Percentiles rank a stretch among this genome's conserved stretches.
Evolutionary conservation across 2,888 invertebrate genomes (phyloP).

Genomic region (Monochamus alternatus): DNA sequence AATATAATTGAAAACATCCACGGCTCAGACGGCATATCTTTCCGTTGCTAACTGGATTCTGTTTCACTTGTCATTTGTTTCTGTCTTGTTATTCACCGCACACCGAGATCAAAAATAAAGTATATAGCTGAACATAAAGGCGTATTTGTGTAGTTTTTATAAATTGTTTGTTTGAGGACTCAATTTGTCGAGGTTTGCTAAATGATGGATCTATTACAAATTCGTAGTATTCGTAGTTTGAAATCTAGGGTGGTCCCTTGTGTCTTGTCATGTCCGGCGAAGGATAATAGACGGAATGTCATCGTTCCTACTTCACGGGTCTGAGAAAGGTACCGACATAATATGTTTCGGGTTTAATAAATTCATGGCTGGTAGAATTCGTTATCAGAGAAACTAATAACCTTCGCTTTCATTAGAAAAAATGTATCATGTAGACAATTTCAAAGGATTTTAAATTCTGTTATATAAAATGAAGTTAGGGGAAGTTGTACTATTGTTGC

Average conservation of each 20-base stretch:
- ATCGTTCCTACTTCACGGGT: constrained; percentile 18
- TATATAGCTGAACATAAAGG: constrained; percentile 42
- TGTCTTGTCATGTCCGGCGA: constrained; percentile 23
- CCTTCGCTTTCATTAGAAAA: too few relatives aligned
- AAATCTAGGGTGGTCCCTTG: constrained; percentile 32
- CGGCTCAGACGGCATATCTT: constrained; percentile 53
- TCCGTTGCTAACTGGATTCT: constrained; percentile 61
- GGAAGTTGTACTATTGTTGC: too few relatives aligned
- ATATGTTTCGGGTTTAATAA: neutral
- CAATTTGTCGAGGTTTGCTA: constrained; percentile 50
- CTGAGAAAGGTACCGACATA: constrained; percentile 20
- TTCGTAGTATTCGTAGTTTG: constrained; percentile 27
- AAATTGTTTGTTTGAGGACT: constrained; percentile 37
- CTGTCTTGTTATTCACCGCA: constrained; percentile 62
- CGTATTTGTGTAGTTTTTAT: constrained; percentile 39
- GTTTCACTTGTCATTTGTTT: constrained; percentile 64
- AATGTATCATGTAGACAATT: too few relatives aligned
- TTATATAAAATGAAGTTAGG: too few relatives aligned
- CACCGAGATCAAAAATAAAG: constrained; percentile 42
- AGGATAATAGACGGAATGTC: constrained; percentile 33
- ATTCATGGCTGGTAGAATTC: neutral
- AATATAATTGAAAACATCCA: constrained; percentile 67
- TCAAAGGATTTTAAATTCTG: too few relatives aligned
- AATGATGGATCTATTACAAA: constrained; percentile 42
- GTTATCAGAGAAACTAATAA: too few relatives aligned